Evolutionary conservation across 2,888 invertebrate species (phyloP).

Genomic region (Hedya salicella): DNA sequence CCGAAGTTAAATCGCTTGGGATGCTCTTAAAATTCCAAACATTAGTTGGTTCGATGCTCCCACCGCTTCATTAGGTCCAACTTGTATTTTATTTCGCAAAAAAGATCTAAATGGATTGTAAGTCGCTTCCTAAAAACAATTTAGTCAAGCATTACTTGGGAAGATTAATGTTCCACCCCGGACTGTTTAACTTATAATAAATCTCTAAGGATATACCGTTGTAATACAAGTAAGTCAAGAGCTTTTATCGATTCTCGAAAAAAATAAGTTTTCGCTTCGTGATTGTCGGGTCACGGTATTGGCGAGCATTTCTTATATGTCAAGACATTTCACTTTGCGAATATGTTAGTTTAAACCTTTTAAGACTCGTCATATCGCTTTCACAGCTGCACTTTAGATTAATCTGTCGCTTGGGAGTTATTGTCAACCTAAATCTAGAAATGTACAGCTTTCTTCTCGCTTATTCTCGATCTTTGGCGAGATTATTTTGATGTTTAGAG

Average conservation of each 20-base stretch:
- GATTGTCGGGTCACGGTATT: constrained; percentile 64
- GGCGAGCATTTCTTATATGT: constrained; percentile 51
- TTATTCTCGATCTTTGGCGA: constrained; percentile 23
- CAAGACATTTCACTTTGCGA: constrained; percentile 41
- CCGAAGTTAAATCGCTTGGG: constrained; percentile 43
- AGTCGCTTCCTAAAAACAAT: constrained; percentile 67
- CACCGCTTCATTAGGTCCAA: constrained; percentile 71
- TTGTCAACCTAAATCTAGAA: constrained; percentile 39
- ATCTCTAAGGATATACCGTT: constrained; percentile 57
- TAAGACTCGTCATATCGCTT: constrained; percentile 34
- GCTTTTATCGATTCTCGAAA: constrained; percentile 65
- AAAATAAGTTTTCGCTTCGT: constrained; percentile 62
- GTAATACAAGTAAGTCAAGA: constrained; percentile 53
- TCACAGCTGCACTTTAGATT: constrained; percentile 33
- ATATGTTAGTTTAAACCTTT: constrained; percentile 42
- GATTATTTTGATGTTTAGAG: constrained; percentile 19
- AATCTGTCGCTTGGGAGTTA: constrained; percentile 36
- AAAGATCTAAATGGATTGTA: constrained; percentile 70
- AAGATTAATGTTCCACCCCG: constrained; percentile 67
- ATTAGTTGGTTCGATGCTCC: constrained; percentile 60
- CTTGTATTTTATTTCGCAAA: constrained; percentile 62
- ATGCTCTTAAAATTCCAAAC: constrained; percentile 50
- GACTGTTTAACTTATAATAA: constrained; percentile 68
- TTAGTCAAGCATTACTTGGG: constrained; percentile 61
- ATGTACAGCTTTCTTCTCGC: constrained; percentile 29